Evolutionary conservation across 2,113 vertebrate genomes (phyloP), one percentile per base, ranked within the genome.

Genomic region (Scomber scombrus): DNA sequence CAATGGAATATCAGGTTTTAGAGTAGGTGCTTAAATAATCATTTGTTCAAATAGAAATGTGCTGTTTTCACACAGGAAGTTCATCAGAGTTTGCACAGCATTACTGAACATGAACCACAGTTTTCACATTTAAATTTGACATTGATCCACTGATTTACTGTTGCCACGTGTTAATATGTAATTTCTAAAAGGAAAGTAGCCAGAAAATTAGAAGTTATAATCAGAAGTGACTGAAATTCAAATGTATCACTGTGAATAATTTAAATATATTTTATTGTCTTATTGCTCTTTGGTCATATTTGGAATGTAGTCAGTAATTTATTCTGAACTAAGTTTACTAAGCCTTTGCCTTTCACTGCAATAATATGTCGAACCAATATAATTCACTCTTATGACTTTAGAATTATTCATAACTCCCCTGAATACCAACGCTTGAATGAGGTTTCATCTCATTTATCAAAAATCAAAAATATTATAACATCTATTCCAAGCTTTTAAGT

Each of bases 11-110:
- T 52, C 15, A 52, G 47, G 5, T 45, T 74, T 40, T 15, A 29
- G 3, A 45, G 61, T 46, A 54, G 57, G 13, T 64, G 19, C 66
- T 50, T 10, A 23, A 34, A 85, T 34, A 10, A 58, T 60, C 40
- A 45, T 9, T 56, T 2, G 12, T 40, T 40, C 34, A 71, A 71
- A 51, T 13, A 15, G 0, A 40, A 52, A 66, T 55, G 11, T 23
- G 7, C 5, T 21, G 12, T 1, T n/a, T 81, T 26, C 7, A 60
- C 16, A 14, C 11, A 47, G n/a, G 4, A 3, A 2, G 12, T 67
- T 78, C n/a, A 65, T 56, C 23, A 67, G 34, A 54, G 45, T 40
- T 58, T 31, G 0, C 16, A 26, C 16, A 23, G 1, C 1, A 56
- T 52, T 65, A 52, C 69, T 56, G 14, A 58, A n/a, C 6, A 23